Evolutionary conservation across 2,113 vertebrate genomes (phyloP).

Genomic region (Nannobrachium achirus): DNA sequence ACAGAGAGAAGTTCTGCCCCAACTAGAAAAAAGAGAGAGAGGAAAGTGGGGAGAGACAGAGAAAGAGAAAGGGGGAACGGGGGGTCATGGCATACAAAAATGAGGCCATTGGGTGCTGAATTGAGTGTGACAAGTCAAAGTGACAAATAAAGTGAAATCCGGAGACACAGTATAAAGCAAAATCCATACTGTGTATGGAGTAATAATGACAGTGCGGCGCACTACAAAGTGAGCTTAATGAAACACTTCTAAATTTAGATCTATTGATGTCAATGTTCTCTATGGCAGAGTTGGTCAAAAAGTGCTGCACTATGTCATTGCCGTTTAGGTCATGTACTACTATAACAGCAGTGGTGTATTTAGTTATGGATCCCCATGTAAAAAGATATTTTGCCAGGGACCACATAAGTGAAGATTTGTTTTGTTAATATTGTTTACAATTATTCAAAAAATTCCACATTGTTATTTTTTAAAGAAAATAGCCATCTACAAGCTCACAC

Average conservation of each 20-base stretch:
- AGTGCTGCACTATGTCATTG: not conserved
- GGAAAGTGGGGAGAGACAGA: not conserved
- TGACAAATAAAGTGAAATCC: too few relatives aligned
- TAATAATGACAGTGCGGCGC: not conserved
- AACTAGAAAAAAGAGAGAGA: slow-evolving; percentile 67
- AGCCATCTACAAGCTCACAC: too few relatives aligned
- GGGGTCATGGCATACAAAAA: not conserved
- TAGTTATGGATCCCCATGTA: too few relatives aligned
- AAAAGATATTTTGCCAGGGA: too few relatives aligned
- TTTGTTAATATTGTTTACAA: too few relatives aligned
- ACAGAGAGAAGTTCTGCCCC: slow-evolving; percentile 91
- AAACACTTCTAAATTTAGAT: slow-evolving; percentile 41
- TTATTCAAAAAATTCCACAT: too few relatives aligned
- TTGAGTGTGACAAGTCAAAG: too few relatives aligned
- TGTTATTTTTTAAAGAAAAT: too few relatives aligned
- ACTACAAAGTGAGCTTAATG: slow-evolving; percentile 3
- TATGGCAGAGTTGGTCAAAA: not conserved
- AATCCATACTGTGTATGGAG: not conserved
- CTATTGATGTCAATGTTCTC: slow-evolving; percentile 25
- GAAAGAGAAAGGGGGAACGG: slow-evolving; percentile 5
- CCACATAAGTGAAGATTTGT: too few relatives aligned
- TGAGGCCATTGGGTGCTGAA: not conserved
- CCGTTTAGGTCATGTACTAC: not conserved
- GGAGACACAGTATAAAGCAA: not conserved
- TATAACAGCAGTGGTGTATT: too few relatives aligned